phyloP scores from a whole-genome alignment of 2,113 vertebrate genomes.

The Puffinus mauretanicus region DNA sequence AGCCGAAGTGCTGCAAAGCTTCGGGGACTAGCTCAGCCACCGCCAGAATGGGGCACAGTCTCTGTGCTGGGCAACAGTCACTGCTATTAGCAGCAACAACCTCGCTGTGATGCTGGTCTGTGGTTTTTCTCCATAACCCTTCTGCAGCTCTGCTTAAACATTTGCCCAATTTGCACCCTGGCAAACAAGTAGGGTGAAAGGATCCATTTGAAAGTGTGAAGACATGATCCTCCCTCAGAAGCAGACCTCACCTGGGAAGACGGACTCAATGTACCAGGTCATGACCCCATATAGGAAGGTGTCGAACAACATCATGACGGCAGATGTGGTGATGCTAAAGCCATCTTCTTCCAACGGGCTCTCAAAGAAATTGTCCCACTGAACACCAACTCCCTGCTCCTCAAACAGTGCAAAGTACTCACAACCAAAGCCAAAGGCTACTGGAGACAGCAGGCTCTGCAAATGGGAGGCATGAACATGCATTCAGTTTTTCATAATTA shows the following conservation, averaged over 20 bases:
- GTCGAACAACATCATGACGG: slow-evolving; percentile 89
- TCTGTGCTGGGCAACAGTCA: background rate
- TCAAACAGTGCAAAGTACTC: slow-evolving; percentile 95
- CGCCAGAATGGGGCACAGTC: background rate
- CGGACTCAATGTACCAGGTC: slow-evolving; percentile 97
- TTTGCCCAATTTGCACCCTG: background rate
- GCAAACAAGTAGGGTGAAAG: background rate
- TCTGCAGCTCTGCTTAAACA: background rate
- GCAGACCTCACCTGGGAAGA: slow-evolving; percentile 87
- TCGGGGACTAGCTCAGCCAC: background rate
- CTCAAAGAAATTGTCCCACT: slow-evolving; percentile 91
- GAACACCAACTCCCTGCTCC: slow-evolving; percentile 94
- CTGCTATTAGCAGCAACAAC: background rate
- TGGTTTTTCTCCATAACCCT: background rate
- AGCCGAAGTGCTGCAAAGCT: background rate
- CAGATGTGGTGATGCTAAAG: slow-evolving; percentile 88
- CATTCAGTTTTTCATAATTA: background rate
- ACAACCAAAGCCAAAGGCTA: slow-evolving; percentile 95
- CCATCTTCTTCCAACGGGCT: slow-evolving; percentile 88
- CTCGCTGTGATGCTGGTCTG: background rate
- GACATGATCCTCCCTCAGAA: background rate
- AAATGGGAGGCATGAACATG: background rate
- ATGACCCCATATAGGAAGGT: slow-evolving; percentile 90
- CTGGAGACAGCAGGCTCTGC: slow-evolving; percentile 93
- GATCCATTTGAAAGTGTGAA: background rate